Percentiles rank a stretch among this genome's conserved stretches.
phyloP scores from a whole-genome alignment of 2,888 invertebrate genomes.

The Eutolmus rufibarbis region DNA sequence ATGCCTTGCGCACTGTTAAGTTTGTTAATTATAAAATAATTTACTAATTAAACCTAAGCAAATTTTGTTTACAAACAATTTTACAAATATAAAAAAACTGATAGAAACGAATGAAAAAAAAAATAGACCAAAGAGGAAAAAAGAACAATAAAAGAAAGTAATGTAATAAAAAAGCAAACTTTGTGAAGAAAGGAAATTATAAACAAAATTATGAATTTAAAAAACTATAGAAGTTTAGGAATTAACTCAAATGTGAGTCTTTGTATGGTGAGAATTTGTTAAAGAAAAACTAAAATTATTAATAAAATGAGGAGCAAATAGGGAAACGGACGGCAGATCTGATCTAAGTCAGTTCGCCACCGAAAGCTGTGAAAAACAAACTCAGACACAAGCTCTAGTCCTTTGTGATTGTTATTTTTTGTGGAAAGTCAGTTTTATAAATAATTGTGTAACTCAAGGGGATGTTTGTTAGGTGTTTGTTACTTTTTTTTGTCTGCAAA shows the following conservation, averaged over 20 bases:
- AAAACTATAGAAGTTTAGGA: neutral
- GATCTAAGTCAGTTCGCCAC: neutral
- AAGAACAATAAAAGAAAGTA: neutral
- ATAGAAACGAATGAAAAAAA: neutral
- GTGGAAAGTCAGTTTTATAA: neutral
- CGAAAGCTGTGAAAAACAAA: neutral
- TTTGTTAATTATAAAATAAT: neutral
- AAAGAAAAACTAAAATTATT: neutral
- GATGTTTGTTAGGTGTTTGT: neutral
- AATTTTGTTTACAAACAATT: neutral
- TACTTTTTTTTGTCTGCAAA: neutral
- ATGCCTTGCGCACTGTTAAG: neutral
- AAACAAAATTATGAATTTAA: neutral
- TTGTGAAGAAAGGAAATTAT: neutral
- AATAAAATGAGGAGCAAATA: neutral
- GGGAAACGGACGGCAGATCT: neutral
- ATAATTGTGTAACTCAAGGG: neutral
- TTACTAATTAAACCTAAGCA: neutral
- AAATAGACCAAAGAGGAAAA: neutral
- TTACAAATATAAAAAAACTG: neutral
- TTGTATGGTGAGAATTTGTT: neutral
- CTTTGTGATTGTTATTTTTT: slow-evolving; percentile 12
- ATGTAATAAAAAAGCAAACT: neutral
- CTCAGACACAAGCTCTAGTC: neutral
- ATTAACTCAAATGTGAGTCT: neutral